phyloP scores from a whole-genome alignment of 2,113 vertebrate species.

The Paramisgurnus dabryanus region DNA sequence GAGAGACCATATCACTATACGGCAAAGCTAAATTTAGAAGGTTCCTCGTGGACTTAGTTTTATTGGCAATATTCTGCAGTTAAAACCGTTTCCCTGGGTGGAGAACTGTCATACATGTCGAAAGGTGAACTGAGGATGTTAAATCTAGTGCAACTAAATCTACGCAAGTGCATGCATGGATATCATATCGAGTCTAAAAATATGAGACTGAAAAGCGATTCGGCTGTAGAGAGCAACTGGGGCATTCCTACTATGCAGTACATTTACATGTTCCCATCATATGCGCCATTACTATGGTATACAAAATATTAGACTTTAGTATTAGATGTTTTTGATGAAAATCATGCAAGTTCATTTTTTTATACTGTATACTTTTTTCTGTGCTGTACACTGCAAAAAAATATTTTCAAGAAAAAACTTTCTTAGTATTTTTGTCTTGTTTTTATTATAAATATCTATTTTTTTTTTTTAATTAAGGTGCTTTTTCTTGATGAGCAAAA shows the following conservation, averaged over 20 bases:
- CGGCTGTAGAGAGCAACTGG: neutral
- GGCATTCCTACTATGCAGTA: neutral
- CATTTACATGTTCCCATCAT: neutral
- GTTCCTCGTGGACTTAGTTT: slow-evolving; percentile 27
- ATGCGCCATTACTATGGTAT: too few species aligned
- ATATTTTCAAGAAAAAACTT: too few species aligned
- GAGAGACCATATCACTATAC: slow-evolving; percentile 27
- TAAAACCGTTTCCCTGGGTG: slow-evolving; percentile 21
- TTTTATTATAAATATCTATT: too few species aligned
- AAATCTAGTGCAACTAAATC: too few species aligned
- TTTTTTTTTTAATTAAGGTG: too few species aligned
- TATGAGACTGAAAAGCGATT: neutral
- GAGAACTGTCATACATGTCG: slow-evolving; percentile 40
- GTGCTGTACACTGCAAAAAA: too few species aligned
- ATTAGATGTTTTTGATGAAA: too few species aligned
- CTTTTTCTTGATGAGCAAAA: too few species aligned
- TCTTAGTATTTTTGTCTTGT: too few species aligned
- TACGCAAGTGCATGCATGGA: slow-evolving; percentile 30
- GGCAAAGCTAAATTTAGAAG: slow-evolving; percentile 34
- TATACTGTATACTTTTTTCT: too few species aligned
- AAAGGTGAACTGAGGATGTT: slow-evolving; percentile 18
- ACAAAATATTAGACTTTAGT: too few species aligned
- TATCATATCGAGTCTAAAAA: slow-evolving; percentile 7
- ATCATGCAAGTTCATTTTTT: too few species aligned
- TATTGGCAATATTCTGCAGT: slow-evolving; percentile 33